Base-by-base conservation (phyloP, 2,888 invertebrate species). In the Thalpophila matura region DNA sequence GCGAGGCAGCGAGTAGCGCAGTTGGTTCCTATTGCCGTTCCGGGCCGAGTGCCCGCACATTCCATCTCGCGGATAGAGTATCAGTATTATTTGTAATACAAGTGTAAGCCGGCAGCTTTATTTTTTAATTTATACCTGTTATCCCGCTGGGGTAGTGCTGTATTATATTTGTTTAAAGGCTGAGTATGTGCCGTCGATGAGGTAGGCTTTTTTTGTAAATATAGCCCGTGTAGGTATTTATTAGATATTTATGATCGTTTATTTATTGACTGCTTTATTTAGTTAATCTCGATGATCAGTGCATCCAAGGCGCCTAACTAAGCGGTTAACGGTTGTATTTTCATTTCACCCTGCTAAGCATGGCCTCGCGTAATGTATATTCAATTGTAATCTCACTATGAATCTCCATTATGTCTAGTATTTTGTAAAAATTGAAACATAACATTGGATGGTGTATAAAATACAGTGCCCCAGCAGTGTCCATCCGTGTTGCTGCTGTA, bases 161-260 rank as follows among this genome's bases (percentile, higher is more conserved):
- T 94, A 95, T 93, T 94, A 93, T 94, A 93, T 92, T 92, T 90
- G 92, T 93, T 92, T 89, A 90, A 93, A 91, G 94, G 92, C 93
- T 91, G 91, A 92, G 86, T 82, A 89, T 85, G 89, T 90, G 92
- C 90, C 94, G 90, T 87, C 85, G 82, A 87, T 82, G 87, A 89
- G 82, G 87, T 91, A 89, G 93, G 93, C 92, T 88, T 88, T 92
- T 92, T 91, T 89, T 95, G 95, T 95, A 95, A 91, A 95, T 95
- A 95, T 95, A 93, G 94, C 92, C 92, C 84, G 79, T 87, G 91
- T 95, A 95, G 95, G 95, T 95, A 95, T 95, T 95, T 95, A 95
- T 95, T 95, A 95, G 94, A 95, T 95, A 95, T 95, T 95, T 95
- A 95, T 95, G 91, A 95, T 94, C 88, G 91, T 95, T 95, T 95